Evolutionary conservation across 2,888 invertebrate species (phyloP).

Genomic region (Eulithis testata): DNA sequence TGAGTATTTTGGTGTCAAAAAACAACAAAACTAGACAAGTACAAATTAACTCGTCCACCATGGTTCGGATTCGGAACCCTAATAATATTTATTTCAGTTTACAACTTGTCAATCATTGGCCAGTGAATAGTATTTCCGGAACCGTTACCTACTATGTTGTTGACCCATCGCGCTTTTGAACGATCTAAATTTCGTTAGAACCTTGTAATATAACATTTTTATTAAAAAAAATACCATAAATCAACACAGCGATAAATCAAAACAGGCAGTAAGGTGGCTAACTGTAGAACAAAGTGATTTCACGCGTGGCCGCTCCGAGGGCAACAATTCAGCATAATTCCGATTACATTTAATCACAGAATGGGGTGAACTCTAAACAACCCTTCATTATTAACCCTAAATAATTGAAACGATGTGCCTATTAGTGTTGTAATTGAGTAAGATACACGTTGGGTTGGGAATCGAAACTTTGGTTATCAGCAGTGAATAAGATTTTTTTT

Average conservation of each 20-base stretch:
- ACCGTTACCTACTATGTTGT: no score
- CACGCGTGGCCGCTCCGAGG: constrained; percentile 72
- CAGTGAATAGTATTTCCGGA: no score
- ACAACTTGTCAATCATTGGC: no score
- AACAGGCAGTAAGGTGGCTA: constrained; percentile 65
- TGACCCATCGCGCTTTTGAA: no score
- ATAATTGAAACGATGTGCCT: constrained; percentile 71
- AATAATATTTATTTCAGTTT: no score
- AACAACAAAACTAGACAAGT: no score
- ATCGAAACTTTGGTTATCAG: neutral
- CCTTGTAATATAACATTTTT: no score
- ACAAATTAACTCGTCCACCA: no score
- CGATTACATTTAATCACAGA: constrained; percentile 74
- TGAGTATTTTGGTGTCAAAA: no score
- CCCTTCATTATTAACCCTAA: constrained; percentile 72
- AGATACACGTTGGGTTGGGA: constrained; percentile 23
- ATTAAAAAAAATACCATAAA: constrained; percentile 22
- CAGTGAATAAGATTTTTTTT: no score
- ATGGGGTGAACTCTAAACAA: constrained; percentile 62
- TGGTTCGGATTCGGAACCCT: no score
- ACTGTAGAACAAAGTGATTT: constrained; percentile 82
- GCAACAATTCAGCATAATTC: constrained; percentile 72
- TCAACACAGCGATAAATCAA: constrained; percentile 37
- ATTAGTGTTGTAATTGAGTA: constrained; percentile 59
- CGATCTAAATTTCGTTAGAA: no score